Percentiles rank a stretch among this genome's conserved stretches.
Conservation (phyloP, 2,797 vertebrate species). For the Malurus splendens region DNA sequence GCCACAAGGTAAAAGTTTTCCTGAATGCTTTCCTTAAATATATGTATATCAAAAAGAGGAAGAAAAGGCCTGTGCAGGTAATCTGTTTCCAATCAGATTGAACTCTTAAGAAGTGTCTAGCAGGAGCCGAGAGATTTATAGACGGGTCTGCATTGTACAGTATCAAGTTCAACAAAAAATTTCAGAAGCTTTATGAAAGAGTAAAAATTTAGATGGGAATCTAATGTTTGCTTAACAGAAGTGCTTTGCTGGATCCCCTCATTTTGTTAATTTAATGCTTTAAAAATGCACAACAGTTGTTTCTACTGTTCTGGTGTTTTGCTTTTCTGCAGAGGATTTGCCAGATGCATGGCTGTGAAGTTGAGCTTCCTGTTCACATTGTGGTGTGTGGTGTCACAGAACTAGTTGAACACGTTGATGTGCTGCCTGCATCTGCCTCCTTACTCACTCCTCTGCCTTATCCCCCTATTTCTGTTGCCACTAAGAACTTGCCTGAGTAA, state of each 20-base stretch:
- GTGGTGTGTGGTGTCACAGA: background rate
- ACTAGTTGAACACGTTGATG: background rate
- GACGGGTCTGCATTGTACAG: background rate
- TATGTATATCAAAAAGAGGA: background rate
- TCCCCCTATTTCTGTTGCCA: background rate
- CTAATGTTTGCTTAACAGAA: background rate
- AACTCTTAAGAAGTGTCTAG: slow-evolving; percentile 37
- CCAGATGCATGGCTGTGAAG: background rate
- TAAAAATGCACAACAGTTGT: slow-evolving; percentile 27
- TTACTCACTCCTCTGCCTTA: background rate
- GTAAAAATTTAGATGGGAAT: slow-evolving; percentile 30
- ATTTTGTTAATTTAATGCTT: slow-evolving; percentile 34
- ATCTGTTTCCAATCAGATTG: slow-evolving; percentile 51
- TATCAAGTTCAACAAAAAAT: slow-evolving; percentile 19
- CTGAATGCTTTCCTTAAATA: background rate
- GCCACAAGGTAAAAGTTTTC: slow-evolving; percentile 85
- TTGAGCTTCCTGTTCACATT: background rate
- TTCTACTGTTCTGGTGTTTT: background rate
- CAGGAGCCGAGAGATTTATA: slow-evolving; percentile 46
- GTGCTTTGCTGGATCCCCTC: background rate
- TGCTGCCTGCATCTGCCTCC: background rate
- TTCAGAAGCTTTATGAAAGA: slow-evolving; percentile 38
- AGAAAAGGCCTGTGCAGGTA: slow-evolving; percentile 10
- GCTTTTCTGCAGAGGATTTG: background rate
- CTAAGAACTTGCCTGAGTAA: background rate